Conservation (phyloP, 2,113 vertebrate species). For the Scatophagus argus region DNA sequence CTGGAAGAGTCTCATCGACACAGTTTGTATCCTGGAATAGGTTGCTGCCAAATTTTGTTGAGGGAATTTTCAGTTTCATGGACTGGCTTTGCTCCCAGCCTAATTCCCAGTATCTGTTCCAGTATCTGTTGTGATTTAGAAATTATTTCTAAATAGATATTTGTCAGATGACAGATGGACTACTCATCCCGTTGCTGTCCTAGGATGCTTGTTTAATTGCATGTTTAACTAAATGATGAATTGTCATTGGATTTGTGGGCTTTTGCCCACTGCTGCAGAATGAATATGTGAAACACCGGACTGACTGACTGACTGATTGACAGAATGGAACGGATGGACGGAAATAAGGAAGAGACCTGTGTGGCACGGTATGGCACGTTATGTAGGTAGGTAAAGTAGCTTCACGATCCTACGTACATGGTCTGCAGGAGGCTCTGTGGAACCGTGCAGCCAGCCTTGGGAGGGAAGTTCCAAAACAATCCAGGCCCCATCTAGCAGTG, state of each 20-base stretch:
- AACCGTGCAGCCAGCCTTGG: slow-evolving; percentile 82
- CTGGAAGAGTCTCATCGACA: background rate
- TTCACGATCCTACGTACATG: slow-evolving; percentile 80
- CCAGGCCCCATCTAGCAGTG: slow-evolving; percentile 81
- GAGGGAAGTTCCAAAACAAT: slow-evolving; percentile 84
- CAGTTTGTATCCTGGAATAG: slow-evolving; percentile 28
- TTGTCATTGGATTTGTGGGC: background rate
- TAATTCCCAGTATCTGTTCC: slow-evolving; percentile 34
- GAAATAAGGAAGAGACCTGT: slow-evolving; percentile 39
- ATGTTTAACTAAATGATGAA: background rate
- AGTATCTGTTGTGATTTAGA: slow-evolving; percentile 29
- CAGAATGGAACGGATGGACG: slow-evolving; percentile 66
- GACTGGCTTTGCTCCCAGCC: slow-evolving; percentile 18
- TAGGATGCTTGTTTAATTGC: slow-evolving; percentile 27
- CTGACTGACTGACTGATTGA: slow-evolving; percentile 61
- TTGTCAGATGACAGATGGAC: slow-evolving; percentile 29
- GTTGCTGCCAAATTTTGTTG: slow-evolving; percentile 22
- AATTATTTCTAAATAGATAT: slow-evolving; percentile 3
- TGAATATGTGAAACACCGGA: slow-evolving; percentile 46
- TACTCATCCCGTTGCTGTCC: background rate
- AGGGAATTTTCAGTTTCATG: slow-evolving; percentile 28
- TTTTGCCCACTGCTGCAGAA: slow-evolving; percentile 20
- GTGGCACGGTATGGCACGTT: slow-evolving; percentile 41
- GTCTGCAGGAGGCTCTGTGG: slow-evolving; percentile 84
- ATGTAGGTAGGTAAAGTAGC: slow-evolving; percentile 51